phyloP scores from a whole-genome alignment of 2,113 vertebrate species.

The Hiodon alosoides region DNA sequence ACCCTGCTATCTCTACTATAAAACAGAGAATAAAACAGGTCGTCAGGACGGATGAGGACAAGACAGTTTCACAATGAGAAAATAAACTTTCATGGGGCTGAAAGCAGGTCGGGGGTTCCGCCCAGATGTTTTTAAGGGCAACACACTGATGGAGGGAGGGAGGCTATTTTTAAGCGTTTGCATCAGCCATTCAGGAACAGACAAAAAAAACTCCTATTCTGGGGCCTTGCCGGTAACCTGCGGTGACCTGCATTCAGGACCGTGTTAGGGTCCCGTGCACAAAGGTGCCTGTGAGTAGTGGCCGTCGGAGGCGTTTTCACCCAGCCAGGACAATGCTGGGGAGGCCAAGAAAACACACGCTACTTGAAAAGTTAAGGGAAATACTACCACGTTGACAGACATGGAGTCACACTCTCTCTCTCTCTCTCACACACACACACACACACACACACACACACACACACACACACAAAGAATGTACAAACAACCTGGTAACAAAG shows the following conservation, averaged over 20 bases:
- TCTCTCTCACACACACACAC: neutral
- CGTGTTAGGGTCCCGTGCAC: constrained; percentile 55
- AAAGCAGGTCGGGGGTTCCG: constrained; percentile 56
- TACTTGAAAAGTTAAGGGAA: constrained; percentile 18
- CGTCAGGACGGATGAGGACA: constrained; percentile 59
- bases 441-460: constrained; percentile 22
- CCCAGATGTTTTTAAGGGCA: constrained; percentile 71
- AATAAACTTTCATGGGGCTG: constrained; percentile 68
- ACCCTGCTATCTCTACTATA: constrained; percentile 53
- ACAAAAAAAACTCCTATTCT: constrained; percentile 55
- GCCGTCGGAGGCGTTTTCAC: constrained; percentile 37
- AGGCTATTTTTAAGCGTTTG: constrained; percentile 65
- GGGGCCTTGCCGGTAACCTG: constrained; percentile 65
- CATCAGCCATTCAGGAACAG: constrained; percentile 53
- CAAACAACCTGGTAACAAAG: constrained; percentile 68
- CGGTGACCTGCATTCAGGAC: constrained; percentile 66
- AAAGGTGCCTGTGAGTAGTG: constrained; percentile 46
- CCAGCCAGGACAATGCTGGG: constrained; percentile 23
- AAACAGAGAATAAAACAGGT: constrained; percentile 44
- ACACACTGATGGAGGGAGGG: constrained; percentile 55
- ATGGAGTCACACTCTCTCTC: constrained; percentile 6
- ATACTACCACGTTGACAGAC: neutral
- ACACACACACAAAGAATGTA: constrained; percentile 60
- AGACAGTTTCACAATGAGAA: constrained; percentile 64
- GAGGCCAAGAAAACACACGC: constrained; percentile 21